These are phyloP conservation scores for Drosophila yooni DNA, from an alignment of 2,888 invertebrate genomes.

Conservation along the genomic window DNA sequence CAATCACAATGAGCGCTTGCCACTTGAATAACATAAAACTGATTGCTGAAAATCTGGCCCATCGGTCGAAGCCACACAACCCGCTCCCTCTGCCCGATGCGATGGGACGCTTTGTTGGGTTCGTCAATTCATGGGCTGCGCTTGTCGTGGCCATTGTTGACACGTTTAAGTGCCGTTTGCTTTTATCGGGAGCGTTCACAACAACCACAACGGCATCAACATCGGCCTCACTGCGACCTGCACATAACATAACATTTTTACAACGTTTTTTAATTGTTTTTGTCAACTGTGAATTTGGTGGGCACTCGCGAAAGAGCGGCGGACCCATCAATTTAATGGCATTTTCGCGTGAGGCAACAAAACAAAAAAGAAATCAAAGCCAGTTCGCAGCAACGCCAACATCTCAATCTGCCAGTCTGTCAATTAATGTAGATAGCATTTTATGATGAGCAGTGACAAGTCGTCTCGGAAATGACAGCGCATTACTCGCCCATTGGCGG, in stretches of 20 bases:
- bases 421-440: slow-evolving; percentile 79
- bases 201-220: slow-evolving; percentile 32
- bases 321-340: slow-evolving; percentile 76
- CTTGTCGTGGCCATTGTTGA: slow-evolving; percentile 77
- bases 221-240: slow-evolving; percentile 43
- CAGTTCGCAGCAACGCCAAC: slow-evolving; percentile 18
- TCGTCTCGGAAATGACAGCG: slow-evolving; percentile 64
- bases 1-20: slow-evolving; percentile 73
- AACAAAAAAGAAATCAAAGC: slow-evolving; percentile 59
- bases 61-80: slow-evolving; percentile 28
- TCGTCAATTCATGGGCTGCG: slow-evolving; percentile 70
- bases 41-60: slow-evolving; percentile 78
- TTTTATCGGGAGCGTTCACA: slow-evolving; percentile 70
- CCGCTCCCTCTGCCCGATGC: slow-evolving; percentile 5
- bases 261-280: slow-evolving; percentile 77
- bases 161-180: slow-evolving; percentile 80
- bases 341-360: slow-evolving; percentile 64
- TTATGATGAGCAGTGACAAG: slow-evolving; percentile 77
- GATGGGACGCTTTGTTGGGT: slow-evolving; percentile 54
- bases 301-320: slow-evolving; percentile 40
- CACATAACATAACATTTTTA: slow-evolving; percentile 76
- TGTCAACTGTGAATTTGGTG: slow-evolving; percentile 66
- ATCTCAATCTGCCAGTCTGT: slow-evolving; percentile 42
- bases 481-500: slow-evolving; percentile 73
- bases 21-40: slow-evolving; percentile 80